Base-by-base conservation (phyloP, 2,888 invertebrate genomes). In the Chymomyza procnemis region DNA sequence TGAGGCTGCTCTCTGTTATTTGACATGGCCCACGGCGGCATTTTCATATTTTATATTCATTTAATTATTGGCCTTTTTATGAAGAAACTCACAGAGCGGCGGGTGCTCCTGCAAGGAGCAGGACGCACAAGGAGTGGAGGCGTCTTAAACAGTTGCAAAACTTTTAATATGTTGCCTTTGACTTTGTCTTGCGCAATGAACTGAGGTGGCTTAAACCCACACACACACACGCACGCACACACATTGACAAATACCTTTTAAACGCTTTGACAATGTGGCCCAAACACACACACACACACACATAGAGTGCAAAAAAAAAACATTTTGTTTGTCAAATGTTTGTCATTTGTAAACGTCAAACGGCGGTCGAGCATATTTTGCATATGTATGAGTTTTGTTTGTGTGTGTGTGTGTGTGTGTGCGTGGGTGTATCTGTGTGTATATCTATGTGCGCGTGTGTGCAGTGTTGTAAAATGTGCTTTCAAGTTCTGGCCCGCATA, bases 341-440 rank as follows among this genome's bases (percentile, higher is more conserved):
- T 87, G 80, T 80, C 86, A 88, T 88, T 88, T 85, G 81, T 88
- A 80, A 85, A 89, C 81, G 81, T 87, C 84, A 85, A 87, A 83
- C 74, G 78, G 80, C 79, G 84, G 85, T 85, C 80, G 74, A 79
- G 84, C 75, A 78, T 76, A 87, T 82, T 87, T 83, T 80, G 77
- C 84, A 83, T 85, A 75, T 41, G 34, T 64, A 80, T 60, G 69
- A 59, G 18, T 19, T 21, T 1, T 4, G n/a, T 50, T 9, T 26
- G 12, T 59, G 9, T 8, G 8, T 56, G 14, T 18, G 18, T 50
- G 16, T 60, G 14, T 14, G 30, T 4, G 18, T 19, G 16, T 47
- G 4, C 12, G 12, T 16, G 54, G 14, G 1, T 18, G 48, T n/a
- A n/a, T n/a, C n/a, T n/a, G n/a, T n/a, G n/a, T n/a, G n/a, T n/a